Evolutionary conservation across 2,888 invertebrate genomes (phyloP).

Genomic region (Monoplex corrugatus): DNA sequence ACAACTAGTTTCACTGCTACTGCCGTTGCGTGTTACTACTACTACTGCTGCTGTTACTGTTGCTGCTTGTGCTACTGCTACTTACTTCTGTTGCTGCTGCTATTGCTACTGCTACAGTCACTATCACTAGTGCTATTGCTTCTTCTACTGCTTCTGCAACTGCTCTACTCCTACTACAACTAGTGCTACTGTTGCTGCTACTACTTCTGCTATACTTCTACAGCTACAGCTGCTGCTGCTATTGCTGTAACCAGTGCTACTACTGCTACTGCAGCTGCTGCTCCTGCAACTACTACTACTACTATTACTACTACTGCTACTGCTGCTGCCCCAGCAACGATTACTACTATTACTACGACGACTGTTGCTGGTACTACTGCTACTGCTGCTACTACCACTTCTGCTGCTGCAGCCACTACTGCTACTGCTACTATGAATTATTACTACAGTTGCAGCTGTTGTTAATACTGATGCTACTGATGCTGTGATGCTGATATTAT

Average conservation of each 20-base stretch:
- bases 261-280: not conserved
- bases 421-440: not conserved
- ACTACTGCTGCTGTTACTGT: too few relatives aligned
- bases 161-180: not conserved
- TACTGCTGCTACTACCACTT: not conserved
- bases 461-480: not conserved
- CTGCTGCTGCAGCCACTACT: not conserved
- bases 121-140: not conserved
- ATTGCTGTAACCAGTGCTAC: not conserved
- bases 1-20: not conserved
- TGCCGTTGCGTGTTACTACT: not conserved
- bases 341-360: not conserved
- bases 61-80: too few relatives aligned
- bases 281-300: slow-evolving; percentile 5
- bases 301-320: slow-evolving; percentile 2
- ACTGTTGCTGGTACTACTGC: not conserved
- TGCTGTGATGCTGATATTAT: not conserved
- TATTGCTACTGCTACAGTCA: not conserved
- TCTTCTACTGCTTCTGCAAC: not conserved
- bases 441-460: too few relatives aligned
- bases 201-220: too few relatives aligned
- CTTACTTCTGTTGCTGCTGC: not conserved
- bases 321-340: not conserved
- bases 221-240: not conserved
- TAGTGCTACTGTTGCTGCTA: not conserved